These are phyloP conservation scores for Sinocyclocheilus anophthalmus DNA, from an alignment of 2,113 vertebrate species.

Conservation along the genomic window DNA sequence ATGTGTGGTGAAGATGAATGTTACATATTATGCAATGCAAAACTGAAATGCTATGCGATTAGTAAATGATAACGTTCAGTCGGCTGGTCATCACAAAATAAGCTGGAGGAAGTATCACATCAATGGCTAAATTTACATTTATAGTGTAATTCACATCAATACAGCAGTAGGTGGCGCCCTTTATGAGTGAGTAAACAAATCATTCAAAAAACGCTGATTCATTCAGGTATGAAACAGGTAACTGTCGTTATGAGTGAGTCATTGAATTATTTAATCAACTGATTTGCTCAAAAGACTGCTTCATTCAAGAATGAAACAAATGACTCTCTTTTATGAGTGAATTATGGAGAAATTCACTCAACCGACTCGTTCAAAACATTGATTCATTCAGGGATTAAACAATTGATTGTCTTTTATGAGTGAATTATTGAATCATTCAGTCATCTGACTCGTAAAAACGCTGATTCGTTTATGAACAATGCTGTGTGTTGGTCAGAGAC, in stretches of 20 bases:
- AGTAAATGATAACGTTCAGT: not conserved
- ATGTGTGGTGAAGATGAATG: slow-evolving; percentile 41
- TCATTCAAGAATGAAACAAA: not conserved
- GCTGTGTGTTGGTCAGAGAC: not conserved
- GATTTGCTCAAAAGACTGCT: not conserved
- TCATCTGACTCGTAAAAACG: not conserved
- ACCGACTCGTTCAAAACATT: not conserved
- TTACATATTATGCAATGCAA: slow-evolving; percentile 19
- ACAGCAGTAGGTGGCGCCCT: not conserved
- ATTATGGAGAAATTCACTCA: not conserved
- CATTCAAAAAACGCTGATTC: not conserved
- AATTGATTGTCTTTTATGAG: too few species aligned
- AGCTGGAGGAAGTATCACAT: not conserved
- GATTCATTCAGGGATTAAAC: not conserved
- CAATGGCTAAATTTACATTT: not conserved
- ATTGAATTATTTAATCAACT: not conserved
- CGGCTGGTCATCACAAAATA: not conserved
- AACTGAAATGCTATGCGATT: slow-evolving; percentile 28
- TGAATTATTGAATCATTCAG: too few species aligned
- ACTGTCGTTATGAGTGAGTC: not conserved
- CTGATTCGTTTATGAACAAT: not conserved
- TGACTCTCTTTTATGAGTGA: not conserved
- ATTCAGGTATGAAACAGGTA: not conserved
- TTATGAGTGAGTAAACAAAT: not conserved
- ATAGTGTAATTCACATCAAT: not conserved